Conservation (phyloP, 2,888 invertebrate genomes). For the Mycalesis mineus region DNA sequence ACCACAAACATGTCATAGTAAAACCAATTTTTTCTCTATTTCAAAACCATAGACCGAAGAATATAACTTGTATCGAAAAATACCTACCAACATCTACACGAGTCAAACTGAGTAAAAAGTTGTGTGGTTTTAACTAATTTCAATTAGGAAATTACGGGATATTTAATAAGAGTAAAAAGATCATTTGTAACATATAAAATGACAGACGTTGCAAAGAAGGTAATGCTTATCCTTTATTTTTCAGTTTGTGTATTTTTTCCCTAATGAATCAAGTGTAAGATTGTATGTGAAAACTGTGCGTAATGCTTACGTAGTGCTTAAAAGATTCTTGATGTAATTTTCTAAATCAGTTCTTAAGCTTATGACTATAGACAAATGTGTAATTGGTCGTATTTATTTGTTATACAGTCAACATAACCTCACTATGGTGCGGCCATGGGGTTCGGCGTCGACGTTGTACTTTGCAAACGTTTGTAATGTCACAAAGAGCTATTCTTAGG, state of each 20-base stretch:
- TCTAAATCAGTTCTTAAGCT: background rate
- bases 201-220: constrained; percentile 72
- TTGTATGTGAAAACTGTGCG: constrained; percentile 10
- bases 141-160: constrained; percentile 9
- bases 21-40: too few relatives aligned
- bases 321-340: background rate
- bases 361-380: background rate
- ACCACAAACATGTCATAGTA: too few relatives aligned
- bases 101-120: constrained; percentile 27
- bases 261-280: constrained; percentile 20
- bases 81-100: constrained; percentile 27
- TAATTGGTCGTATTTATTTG: constrained; percentile 18
- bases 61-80: too few relatives aligned
- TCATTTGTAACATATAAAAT: constrained; percentile 42
- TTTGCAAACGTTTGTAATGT: background rate
- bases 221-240: constrained; percentile 39
- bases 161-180: constrained; percentile 18
- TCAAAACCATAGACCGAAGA: too few relatives aligned
- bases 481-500: constrained; percentile 18
- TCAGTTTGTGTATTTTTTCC: constrained; percentile 9
- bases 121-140: constrained; percentile 22
- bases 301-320: constrained; percentile 7
- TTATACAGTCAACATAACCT: constrained; percentile 39
- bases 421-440: constrained; percentile 35
- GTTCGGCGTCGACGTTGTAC: constrained; percentile 15